Base-by-base conservation (phyloP, 2,113 vertebrate genomes). In the Urocitellus parryii region DNA sequence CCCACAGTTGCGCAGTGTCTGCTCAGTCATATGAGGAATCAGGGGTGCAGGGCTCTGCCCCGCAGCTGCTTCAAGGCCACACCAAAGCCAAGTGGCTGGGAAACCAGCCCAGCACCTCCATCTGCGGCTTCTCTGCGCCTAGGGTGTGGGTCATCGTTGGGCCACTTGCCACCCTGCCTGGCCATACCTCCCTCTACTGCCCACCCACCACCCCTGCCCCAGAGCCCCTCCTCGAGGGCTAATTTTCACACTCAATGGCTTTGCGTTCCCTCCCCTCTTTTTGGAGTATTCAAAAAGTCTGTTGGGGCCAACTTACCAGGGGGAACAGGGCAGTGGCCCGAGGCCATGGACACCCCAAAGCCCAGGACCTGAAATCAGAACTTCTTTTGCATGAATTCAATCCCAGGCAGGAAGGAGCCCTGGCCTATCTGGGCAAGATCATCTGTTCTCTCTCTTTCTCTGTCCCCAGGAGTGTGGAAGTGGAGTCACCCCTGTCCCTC, bases 1-100 rank as follows among this genome's bases (percentile, higher is more conserved):
- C 22, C 14, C 65, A 5, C 53, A 61, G 45, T 29, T 51, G 27
- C 16, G 20, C 25, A 63, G 84, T 22, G n/a, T 74, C 29, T 48
- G 90, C 56, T 45, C 63, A 97, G 94, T 97, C 95, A 96, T 94
- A 72, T 88, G 88, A 72, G 81, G 81, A 95, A 53, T 53, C 67
- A 84, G 29, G 89, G 92, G 80, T 0, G 61, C 8, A 48, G 61
- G 68, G 68, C 68, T 32, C 61, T 42, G 39, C 81, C 48, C 51
- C 51, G 27, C 5, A 10, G 81, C 88, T 88, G 61, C 70, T 84
- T 94, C 96, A 96, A 96, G 90, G 92, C 95, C 88, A 94, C 51
- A 25, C 24, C 0, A 0, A n/a, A 72, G 90, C 27, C 1, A 24
- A 5, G 39, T 51, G 92, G 79, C 96, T 97, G 95, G 96, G 88